Conservation (phyloP, 2,797 vertebrate species). For the Pristis pectinata region DNA sequence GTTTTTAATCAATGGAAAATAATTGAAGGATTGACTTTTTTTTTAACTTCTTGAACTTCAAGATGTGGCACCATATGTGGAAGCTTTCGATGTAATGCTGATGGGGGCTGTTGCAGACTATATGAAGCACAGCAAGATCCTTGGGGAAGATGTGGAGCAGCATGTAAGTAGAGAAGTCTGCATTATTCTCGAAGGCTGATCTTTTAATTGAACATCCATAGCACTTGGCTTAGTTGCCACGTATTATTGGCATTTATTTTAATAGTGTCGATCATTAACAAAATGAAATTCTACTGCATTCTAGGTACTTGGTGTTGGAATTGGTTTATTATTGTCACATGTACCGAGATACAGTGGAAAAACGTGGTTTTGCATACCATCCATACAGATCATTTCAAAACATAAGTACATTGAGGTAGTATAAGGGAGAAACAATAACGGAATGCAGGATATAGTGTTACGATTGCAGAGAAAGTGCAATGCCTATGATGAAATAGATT, state of each 20-base stretch:
- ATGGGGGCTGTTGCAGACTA: slow-evolving; percentile 75
- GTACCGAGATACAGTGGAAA: too few relatives aligned
- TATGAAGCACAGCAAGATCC: slow-evolving; percentile 71
- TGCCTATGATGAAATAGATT: too few relatives aligned
- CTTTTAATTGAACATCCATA: neutral
- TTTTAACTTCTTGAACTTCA: neutral
- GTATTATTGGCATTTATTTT: neutral
- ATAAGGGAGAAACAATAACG: too few relatives aligned
- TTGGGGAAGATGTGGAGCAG: slow-evolving; percentile 81
- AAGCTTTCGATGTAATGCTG: slow-evolving; percentile 79
- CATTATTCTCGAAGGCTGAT: neutral
- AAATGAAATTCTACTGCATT: slow-evolving; percentile 3
- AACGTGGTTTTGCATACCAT: too few relatives aligned
- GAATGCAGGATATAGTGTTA: too few relatives aligned
- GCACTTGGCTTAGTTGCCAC: neutral
- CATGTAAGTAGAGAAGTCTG: slow-evolving; percentile 70
- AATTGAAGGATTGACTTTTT: neutral
- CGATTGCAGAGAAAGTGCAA: too few relatives aligned
- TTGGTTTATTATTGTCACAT: too few relatives aligned
- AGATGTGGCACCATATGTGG: slow-evolving; percentile 71
- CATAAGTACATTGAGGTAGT: too few relatives aligned
- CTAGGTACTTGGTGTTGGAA: neutral
- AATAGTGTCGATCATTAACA: neutral
- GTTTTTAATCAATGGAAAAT: neutral
- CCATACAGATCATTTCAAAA: too few relatives aligned